A percentile compares a stretch with the other conserved stretches of the same genome.
These are phyloP conservation scores for Drosophila funebris DNA, from an alignment of 1,140 invertebrate genomes.

Conservation along the genomic window DNA sequence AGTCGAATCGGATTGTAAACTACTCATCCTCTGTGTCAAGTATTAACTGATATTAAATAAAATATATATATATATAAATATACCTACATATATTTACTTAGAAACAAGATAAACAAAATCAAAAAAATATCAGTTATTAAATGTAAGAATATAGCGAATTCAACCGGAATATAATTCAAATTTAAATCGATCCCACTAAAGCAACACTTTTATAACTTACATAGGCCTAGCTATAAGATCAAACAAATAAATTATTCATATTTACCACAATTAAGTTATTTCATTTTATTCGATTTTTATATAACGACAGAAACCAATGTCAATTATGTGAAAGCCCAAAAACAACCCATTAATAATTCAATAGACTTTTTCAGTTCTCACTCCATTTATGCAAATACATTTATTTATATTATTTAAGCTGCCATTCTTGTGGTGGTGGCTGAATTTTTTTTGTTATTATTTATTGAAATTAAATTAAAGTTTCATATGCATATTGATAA, in stretches of 20 bases:
- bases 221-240: slow-evolving; percentile 48
- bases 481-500: slow-evolving; percentile 18
- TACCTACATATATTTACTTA: slow-evolving; percentile 12
- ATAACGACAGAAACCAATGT: slow-evolving; percentile 42
- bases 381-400: slow-evolving; percentile 1
- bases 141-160: slow-evolving; percentile 44
- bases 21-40: slow-evolving; percentile 49
- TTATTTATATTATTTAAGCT: slow-evolving; percentile 36
- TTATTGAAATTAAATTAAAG: slow-evolving; percentile 15
- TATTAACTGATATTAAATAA: slow-evolving; percentile 32
- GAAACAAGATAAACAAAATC: slow-evolving; percentile 26
- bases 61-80: slow-evolving; percentile 13
- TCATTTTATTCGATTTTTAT: not conserved
- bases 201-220: slow-evolving; percentile 59
- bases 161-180: slow-evolving; percentile 54
- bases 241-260: slow-evolving; percentile 7
- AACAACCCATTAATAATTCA: slow-evolving; percentile 3
- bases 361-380: slow-evolving; percentile 8
- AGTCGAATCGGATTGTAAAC: slow-evolving; percentile 60
- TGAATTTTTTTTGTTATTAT: slow-evolving; percentile 23
- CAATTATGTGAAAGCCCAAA: slow-evolving; percentile 53
- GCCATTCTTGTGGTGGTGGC: slow-evolving; percentile 19
- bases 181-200: slow-evolving; percentile 45
- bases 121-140: slow-evolving; percentile 62
- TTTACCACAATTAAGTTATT: not conserved